A percentile compares a stretch with the other conserved stretches of the same genome.
Conservation (phyloP, 2,797 vertebrate species). For the Potorous gilbertii region DNA sequence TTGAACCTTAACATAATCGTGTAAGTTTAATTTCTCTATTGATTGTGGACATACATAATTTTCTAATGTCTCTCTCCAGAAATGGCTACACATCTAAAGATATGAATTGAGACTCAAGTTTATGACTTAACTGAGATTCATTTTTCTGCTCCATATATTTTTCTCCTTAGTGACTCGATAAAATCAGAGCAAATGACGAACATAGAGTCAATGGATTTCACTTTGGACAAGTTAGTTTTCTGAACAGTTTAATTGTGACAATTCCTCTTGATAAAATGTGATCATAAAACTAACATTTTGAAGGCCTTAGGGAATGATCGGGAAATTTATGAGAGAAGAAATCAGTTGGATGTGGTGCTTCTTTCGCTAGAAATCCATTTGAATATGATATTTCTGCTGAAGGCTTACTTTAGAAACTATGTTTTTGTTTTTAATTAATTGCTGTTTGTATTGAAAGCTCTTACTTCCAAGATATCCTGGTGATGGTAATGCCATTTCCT, state of each 20-base stretch:
- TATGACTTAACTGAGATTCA: conserved; percentile 13
- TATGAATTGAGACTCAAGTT: background rate
- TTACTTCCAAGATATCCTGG: background rate
- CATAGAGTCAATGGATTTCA: background rate
- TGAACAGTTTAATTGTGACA: conserved; percentile 1
- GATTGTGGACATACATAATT: background rate
- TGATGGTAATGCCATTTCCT: background rate
- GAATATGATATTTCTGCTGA: background rate
- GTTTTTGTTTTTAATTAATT: background rate
- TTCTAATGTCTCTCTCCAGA: background rate
- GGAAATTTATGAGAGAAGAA: conserved; percentile 5
- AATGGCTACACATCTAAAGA: conserved; percentile 32
- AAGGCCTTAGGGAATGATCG: conserved; percentile 5
- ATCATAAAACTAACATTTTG: conserved; percentile 36
- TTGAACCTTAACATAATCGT: conserved; percentile 4
- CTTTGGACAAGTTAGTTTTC: conserved; percentile 6
- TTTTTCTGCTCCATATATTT: background rate
- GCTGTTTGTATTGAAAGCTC: conserved; percentile 9
- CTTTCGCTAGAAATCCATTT: background rate
- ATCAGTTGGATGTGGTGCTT: background rate
- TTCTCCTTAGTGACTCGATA: background rate
- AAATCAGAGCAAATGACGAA: background rate
- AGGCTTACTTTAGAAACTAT: background rate
- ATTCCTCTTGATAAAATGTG: background rate
- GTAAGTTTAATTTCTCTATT: background rate